phyloP scores from a whole-genome alignment of 1,140 invertebrate species.

The Drosophila takahashii region DNA sequence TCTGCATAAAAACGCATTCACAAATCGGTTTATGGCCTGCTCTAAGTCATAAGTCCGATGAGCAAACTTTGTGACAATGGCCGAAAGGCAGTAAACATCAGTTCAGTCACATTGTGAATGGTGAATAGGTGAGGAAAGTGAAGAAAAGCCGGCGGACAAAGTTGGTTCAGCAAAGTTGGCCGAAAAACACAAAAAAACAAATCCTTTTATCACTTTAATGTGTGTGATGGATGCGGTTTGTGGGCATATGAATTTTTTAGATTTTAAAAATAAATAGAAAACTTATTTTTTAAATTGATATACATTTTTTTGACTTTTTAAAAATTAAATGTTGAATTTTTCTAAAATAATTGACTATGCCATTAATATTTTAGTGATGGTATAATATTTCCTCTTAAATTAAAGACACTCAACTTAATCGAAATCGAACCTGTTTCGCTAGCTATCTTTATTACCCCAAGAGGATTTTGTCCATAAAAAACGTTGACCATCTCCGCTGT shows the following conservation, averaged over 20 bases:
- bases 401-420: background rate
- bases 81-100: slow-evolving; percentile 46
- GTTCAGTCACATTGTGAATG: background rate
- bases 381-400: background rate
- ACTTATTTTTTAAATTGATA: too few relatives aligned
- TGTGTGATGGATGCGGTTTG: slow-evolving; percentile 1
- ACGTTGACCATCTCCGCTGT: slow-evolving; percentile 5
- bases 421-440: slow-evolving; percentile 4
- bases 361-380: too few relatives aligned
- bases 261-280: too few relatives aligned
- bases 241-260: background rate
- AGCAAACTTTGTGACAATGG: slow-evolving; percentile 61
- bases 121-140: slow-evolving; percentile 33
- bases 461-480: slow-evolving; percentile 8
- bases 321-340: too few relatives aligned
- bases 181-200: slow-evolving; percentile 1
- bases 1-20: slow-evolving; percentile 43
- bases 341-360: too few relatives aligned
- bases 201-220: slow-evolving; percentile 5
- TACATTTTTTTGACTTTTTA: too few relatives aligned
- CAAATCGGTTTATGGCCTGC: slow-evolving; percentile 67
- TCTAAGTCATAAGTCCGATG: slow-evolving; percentile 59
- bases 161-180: slow-evolving; percentile 33
- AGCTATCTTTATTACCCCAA: background rate
- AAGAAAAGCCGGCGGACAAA: slow-evolving; percentile 27